phyloP scores from a whole-genome alignment of 2,797 vertebrate species.

The Sorex maritimensis region DNA sequence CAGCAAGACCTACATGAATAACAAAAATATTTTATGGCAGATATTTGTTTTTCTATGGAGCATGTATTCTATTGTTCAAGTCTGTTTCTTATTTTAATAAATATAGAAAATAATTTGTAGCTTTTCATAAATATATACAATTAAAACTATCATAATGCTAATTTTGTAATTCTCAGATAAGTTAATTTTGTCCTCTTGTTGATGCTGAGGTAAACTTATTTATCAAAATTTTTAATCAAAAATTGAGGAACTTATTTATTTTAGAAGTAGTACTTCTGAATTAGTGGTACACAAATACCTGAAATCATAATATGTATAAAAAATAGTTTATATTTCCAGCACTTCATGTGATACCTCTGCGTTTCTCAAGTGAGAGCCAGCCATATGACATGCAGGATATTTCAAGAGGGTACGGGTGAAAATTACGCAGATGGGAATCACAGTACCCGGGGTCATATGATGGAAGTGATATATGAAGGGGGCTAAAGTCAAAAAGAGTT shows the following conservation, averaged over 20 bases:
- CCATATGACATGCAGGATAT: too few relatives aligned
- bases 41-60: neutral
- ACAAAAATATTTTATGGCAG: neutral
- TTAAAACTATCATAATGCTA: neutral
- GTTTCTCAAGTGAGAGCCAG: too few relatives aligned
- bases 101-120: neutral
- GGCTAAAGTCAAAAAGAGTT: too few relatives aligned
- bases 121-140: neutral
- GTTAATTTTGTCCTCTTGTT: neutral
- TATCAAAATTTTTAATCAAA: neutral
- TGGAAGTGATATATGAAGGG: too few relatives aligned
- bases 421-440: too few relatives aligned
- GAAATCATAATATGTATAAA: neutral
- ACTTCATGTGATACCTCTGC: too few relatives aligned
- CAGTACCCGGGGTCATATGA: too few relatives aligned
- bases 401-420: too few relatives aligned
- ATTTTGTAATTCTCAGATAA: neutral
- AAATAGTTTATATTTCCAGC: neutral
- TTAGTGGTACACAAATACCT: neutral
- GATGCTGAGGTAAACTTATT: neutral
- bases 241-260: neutral
- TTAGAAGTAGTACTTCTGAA: constrained; percentile 8
- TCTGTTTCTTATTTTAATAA: neutral
- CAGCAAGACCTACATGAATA: neutral
- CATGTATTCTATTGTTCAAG: neutral